Base-by-base conservation (phyloP, 2,113 vertebrate species). In the Sigmodon hispidus region DNA sequence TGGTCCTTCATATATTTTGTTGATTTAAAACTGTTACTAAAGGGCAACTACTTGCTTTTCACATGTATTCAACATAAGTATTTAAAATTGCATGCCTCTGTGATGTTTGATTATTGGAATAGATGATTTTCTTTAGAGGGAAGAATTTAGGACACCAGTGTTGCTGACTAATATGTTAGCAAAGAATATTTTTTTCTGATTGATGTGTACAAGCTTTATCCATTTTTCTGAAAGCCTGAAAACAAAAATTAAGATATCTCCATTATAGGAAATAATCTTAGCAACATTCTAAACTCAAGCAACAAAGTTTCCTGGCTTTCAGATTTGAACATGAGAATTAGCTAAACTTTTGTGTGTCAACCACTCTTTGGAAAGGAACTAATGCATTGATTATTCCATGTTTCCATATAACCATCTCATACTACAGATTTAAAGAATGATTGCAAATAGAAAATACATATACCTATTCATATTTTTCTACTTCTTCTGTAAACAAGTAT, bases 21-120 rank as follows among this genome's bases (percentile, higher is more conserved):
- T 48, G 90, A 73, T 72, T 72, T 59, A 26, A 97, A 87, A 84
- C 24, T 77, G 45, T 87, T 69, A 67, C 83, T 87, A 59, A 90
- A 92, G 11, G 52, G 31, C 6, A 92, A 26, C 5, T 72, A 75
- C 11, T 91, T 73, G 52, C 10, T 87, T 87, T 79, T 31, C 15
- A 11, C 13, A 40, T 1, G 55, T 21, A 89, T 91, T 12, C 70
- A 4, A 81, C 91, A 70, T 29, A 86, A 0, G 22, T 87, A 15
- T 59, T 77, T 24, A 84, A 89, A 76, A 76, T 34, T 4, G 15
- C 31, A 57, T 89, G 36, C 2, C 16, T 7, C 40, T 75, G 36
- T 94, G 17, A 57, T 43, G 50, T 11, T 75, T 75, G 43, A 29
- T 75, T 24, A 48, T 29, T 45, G 43, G 11, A 3, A 1, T 24